These are phyloP conservation scores for Nezara viridula DNA, from an alignment of 2,888 invertebrate genomes.

Conservation along the genomic window DNA sequence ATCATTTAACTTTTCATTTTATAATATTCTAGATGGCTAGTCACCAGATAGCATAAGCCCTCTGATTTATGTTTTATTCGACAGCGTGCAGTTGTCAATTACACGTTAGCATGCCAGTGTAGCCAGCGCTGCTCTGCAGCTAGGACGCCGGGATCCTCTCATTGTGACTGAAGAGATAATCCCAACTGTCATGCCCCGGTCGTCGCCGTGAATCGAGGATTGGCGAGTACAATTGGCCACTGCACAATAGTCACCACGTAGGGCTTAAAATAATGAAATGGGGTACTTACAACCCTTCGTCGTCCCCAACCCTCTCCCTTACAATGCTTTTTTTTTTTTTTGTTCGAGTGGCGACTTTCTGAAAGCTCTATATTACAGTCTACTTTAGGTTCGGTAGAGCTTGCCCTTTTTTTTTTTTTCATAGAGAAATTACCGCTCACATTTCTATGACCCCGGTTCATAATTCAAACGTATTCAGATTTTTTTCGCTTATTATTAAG, in stretches of 20 bases:
- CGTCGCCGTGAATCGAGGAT: constrained; percentile 9
- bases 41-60: background rate
- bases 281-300: constrained; percentile 58
- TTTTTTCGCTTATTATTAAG: background rate
- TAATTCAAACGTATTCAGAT: background rate
- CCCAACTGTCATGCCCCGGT: constrained; percentile 27
- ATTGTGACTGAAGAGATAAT: constrained; percentile 17
- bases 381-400: background rate
- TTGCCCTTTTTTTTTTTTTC: background rate
- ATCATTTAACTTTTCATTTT: no score
- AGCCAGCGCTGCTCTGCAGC: background rate
- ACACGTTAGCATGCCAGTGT: no score
- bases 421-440: background rate
- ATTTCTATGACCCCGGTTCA: background rate
- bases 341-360: constrained; percentile 37
- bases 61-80: background rate
- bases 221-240: constrained; percentile 29
- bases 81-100: background rate
- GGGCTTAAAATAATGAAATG: constrained; percentile 58
- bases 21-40: no score
- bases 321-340: background rate
- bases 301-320: background rate
- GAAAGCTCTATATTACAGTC: background rate
- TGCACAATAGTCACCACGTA: constrained; percentile 49
- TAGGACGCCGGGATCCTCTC: background rate